Percentiles rank a stretch among this genome's conserved stretches.
These are phyloP conservation scores for Tadarida brasiliensis DNA, from an alignment of 2,797 vertebrate genomes.

Conservation along the genomic window DNA sequence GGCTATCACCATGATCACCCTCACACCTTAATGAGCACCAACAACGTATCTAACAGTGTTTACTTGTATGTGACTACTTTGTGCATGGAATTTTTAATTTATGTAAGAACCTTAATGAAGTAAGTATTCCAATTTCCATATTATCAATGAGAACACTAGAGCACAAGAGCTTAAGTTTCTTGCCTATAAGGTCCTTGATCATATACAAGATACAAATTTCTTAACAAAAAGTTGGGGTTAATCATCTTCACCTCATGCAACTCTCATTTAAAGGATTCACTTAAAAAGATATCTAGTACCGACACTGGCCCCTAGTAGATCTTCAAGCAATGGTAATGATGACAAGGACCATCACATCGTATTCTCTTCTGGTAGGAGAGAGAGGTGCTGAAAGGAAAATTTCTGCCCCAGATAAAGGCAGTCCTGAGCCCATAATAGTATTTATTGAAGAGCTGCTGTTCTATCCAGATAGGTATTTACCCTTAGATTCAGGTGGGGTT, in stretches of 20 bases:
- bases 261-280: neutral
- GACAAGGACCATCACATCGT: neutral
- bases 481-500: too few relatives aligned
- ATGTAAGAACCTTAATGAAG: neutral
- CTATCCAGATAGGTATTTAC: neutral
- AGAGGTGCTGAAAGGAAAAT: neutral
- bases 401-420: neutral
- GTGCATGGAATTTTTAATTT: neutral
- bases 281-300: neutral
- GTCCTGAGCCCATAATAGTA: neutral
- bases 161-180: neutral
- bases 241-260: neutral
- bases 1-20: accelerated
- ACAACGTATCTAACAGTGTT: neutral
- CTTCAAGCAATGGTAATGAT: neutral
- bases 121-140: neutral
- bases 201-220: neutral
- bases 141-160: neutral
- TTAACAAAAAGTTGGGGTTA: neutral
- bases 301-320: neutral
- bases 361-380: neutral
- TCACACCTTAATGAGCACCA: neutral
- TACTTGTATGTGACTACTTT: neutral
- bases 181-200: neutral
- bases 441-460: neutral